phyloP scores from a whole-genome alignment of 2,888 invertebrate species.

The Caenorhabditis sp. region DNA sequence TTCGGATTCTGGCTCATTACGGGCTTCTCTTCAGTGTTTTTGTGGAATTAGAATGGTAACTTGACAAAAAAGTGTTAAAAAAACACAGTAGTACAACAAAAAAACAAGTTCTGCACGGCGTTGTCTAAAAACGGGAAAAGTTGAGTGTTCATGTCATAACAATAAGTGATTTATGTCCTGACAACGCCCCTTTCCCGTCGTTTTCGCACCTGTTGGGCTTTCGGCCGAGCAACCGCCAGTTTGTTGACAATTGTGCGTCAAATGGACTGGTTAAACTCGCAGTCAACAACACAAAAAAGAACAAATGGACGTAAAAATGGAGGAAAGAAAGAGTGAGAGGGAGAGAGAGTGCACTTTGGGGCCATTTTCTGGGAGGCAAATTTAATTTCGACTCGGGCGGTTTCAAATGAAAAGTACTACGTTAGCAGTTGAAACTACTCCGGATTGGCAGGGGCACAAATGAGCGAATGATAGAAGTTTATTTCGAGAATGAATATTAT shows the following conservation, averaged over 20 bases:
- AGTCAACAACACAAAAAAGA: conserved; percentile 27
- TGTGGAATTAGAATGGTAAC: too few relatives aligned
- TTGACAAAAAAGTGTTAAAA: too few relatives aligned
- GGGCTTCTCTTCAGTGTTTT: too few relatives aligned
- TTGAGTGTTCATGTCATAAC: conserved; percentile 32
- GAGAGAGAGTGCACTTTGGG: conserved; percentile 23
- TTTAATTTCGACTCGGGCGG: neutral
- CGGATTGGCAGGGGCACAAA: neutral
- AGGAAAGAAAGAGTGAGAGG: conserved; percentile 5
- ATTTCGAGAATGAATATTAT: too few relatives aligned
- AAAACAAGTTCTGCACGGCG: neutral
- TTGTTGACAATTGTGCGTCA: conserved; percentile 43
- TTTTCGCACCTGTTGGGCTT: conserved; percentile 24
- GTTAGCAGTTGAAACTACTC: neutral
- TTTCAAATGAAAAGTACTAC: conserved; percentile 2
- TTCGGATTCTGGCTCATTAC: too few relatives aligned
- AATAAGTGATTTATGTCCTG: conserved; percentile 52
- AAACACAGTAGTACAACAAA: too few relatives aligned
- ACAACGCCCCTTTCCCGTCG: conserved; percentile 8
- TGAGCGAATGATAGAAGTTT: too few relatives aligned
- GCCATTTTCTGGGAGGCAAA: conserved; percentile 4
- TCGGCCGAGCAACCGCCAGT: neutral
- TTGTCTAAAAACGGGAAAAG: conserved; percentile 12
- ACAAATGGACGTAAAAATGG: conserved; percentile 6
- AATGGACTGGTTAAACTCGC: conserved; percentile 42